Base-by-base conservation (phyloP, 2,113 vertebrate genomes). In the Leiothrix lutea region DNA sequence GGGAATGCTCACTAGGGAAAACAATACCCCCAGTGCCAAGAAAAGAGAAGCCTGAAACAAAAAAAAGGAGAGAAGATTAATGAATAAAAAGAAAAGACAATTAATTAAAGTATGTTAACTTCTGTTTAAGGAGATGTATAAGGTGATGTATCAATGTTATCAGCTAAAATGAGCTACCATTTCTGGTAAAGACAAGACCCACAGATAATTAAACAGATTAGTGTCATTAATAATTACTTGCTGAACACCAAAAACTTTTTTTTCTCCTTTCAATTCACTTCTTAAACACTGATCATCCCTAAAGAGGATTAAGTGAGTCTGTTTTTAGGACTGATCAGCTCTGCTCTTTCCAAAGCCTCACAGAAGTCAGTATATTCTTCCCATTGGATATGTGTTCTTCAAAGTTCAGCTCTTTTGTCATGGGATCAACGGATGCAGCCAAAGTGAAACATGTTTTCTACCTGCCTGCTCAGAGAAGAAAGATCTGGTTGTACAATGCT, bases 1-100 rank as follows among this genome's bases (percentile, higher is more conserved):
- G 7, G 98, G 98, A 87, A 98, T 98, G 97, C 98, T 98, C 72
- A 98, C 92, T 91, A 98, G 53, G 35, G 98, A 98, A 92, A 98
- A 98, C 86, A 98, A 60, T 69, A 98, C 45, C 38, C 98, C 98
- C 72, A 98, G 92, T 1, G 84, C 93, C 91, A 98, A 86, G 96
- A 98, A 98, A 62, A 98, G 96, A 86, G 95, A 96, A 58, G 97
- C 98, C 98, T 98, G 80, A 31, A 98, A 94, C 20, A 88, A 97
- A 65, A 61, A 35, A 97, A 96, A 48, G 17, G 14, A 88, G 56
- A 77, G 14, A 86, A 86, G 81, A 86, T 54, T 44, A 94, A 62
- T 2, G 1, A 85, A 66, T 44, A 61, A 82, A 87, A 88, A 61
- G 47, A 86, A 57, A 91, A 94, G 57, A 73, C 60, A 78, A 88